These are phyloP conservation scores for Pristionchus pacificus DNA, from an alignment of 1,140 invertebrate species.

Conservation along the genomic window DNA sequence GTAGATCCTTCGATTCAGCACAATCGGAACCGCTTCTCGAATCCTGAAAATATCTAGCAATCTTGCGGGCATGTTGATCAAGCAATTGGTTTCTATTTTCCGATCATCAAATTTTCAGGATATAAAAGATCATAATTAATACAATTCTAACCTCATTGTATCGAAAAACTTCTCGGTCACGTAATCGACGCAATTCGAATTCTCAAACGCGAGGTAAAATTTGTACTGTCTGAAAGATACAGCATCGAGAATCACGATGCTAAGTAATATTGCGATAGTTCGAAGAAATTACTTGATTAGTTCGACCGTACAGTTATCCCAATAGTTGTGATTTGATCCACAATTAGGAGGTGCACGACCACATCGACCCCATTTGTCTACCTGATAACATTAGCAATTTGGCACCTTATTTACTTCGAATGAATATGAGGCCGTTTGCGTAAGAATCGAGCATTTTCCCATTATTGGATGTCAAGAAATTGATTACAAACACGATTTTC, in stretches of 20 bases:
- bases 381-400: no score
- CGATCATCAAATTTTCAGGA: background rate
- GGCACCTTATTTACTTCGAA: no score
- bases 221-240: slow-evolving; percentile 91
- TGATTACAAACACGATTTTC: no score
- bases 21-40: slow-evolving; percentile 24
- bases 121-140: background rate
- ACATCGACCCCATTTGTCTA: slow-evolving; percentile 71
- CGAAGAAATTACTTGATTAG: slow-evolving; percentile 22
- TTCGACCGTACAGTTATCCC: slow-evolving; percentile 15
- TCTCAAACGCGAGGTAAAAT: slow-evolving; percentile 94
- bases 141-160: background rate
- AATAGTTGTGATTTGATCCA: slow-evolving; percentile 24
- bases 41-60: background rate
- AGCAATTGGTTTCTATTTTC: no score
- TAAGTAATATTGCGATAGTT: no score
- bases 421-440: no score
- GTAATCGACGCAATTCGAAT: slow-evolving; percentile 91
- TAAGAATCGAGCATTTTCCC: no score
- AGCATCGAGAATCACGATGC: background rate
- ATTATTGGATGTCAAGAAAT: no score
- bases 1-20: slow-evolving; percentile 29
- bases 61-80: no score
- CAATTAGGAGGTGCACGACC: slow-evolving; percentile 32
- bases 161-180: slow-evolving; percentile 77